Percentiles rank a stretch among this genome's conserved stretches.
Conservation (phyloP, 2,797 vertebrate genomes). For the Lithobates pipiens region DNA sequence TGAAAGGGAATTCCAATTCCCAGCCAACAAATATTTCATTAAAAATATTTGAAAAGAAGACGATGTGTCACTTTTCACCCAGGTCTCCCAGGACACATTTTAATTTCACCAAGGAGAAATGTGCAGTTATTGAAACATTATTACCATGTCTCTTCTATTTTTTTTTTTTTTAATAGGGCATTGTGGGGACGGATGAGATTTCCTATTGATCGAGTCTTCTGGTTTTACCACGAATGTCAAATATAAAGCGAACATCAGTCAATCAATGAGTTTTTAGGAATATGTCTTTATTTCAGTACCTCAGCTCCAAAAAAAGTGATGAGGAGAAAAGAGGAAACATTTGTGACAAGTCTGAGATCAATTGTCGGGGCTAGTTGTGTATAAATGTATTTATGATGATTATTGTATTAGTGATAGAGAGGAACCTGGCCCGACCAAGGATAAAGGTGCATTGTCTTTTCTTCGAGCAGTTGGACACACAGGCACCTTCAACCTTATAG, state of each 20-base stretch:
- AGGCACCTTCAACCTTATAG: background rate
- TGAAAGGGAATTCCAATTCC: slow-evolving; percentile 45
- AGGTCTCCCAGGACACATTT: slow-evolving; percentile 22
- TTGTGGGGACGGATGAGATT: background rate
- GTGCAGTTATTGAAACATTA: slow-evolving; percentile 27
- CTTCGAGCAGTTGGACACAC: background rate
- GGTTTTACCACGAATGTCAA: slow-evolving; percentile 10
- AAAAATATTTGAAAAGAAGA: slow-evolving; percentile 32
- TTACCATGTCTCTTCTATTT: background rate
- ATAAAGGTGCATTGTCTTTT: background rate
- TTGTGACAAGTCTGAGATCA: background rate
- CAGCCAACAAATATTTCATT: slow-evolving; percentile 43
- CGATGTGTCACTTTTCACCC: slow-evolving; percentile 38
- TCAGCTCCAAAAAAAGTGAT: background rate
- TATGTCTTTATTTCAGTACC: background rate
- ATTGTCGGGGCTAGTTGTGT: background rate
- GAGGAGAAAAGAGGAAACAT: background rate
- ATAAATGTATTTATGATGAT: background rate
- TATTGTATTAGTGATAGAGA: background rate
- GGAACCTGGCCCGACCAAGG: background rate
- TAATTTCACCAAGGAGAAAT: slow-evolving; percentile 41
- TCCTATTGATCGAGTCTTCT: slow-evolving; percentile 15
- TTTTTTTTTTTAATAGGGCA: slow-evolving; percentile 27
- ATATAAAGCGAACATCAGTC: slow-evolving; percentile 11
- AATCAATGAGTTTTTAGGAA: background rate